phyloP scores from a whole-genome alignment of 2,888 invertebrate genomes.

The Chouioia cunea region DNA sequence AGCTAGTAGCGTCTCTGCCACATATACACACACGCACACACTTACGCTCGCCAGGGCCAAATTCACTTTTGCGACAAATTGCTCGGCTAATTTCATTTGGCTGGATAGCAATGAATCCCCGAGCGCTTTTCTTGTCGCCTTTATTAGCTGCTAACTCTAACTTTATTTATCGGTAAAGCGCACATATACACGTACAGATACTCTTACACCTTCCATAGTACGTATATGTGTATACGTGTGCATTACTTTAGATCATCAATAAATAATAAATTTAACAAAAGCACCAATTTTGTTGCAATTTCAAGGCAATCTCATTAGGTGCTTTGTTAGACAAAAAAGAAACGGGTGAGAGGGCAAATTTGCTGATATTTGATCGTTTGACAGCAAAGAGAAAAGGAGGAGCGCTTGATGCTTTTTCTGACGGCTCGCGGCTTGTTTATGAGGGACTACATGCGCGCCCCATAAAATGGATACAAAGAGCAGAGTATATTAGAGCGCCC shows the following conservation, averaged over 20 bases:
- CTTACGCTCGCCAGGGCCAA: not conserved
- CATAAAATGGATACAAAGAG: slow-evolving; percentile 66
- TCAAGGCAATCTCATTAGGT: no score
- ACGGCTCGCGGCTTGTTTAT: slow-evolving; percentile 17
- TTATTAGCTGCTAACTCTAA: slow-evolving; percentile 39
- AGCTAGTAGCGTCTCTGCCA: slow-evolving; percentile 19
- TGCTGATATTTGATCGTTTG: no score
- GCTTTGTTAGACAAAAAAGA: no score
- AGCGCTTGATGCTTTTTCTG: slow-evolving; percentile 41
- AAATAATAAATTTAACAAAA: slow-evolving; percentile 14
- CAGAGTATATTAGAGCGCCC: slow-evolving; percentile 47
- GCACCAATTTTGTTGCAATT: no score
- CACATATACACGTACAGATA: no score
- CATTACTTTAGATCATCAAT: no score
- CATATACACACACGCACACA: not conserved
- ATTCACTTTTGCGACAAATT: slow-evolving; percentile 39
- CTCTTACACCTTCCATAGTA: no score
- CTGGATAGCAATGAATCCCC: slow-evolving; percentile 26
- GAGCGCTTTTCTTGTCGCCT: slow-evolving; percentile 35
- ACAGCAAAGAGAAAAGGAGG: slow-evolving; percentile 2
- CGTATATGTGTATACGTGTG: no score
- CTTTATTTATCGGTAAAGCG: slow-evolving; percentile 20
- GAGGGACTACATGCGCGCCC: slow-evolving; percentile 59
- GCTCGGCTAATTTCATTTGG: slow-evolving; percentile 38
- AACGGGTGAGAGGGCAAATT: no score